These are phyloP conservation scores for Ophioninae sp. DNA, from an alignment of 2,888 invertebrate genomes.

Conservation along the genomic window DNA sequence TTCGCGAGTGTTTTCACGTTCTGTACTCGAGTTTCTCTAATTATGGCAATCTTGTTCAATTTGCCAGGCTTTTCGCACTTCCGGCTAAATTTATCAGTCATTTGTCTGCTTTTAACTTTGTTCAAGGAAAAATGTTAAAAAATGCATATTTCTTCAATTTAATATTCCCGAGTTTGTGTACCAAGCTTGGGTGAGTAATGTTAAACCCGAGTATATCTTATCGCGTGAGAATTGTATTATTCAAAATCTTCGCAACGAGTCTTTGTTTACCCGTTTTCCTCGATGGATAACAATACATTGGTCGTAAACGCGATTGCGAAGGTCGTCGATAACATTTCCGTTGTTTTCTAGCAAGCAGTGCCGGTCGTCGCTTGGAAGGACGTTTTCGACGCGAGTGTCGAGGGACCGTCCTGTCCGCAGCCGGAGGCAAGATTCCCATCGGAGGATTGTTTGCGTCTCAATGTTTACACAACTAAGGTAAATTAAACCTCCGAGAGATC, in stretches of 20 bases:
- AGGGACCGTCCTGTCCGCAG: constrained; percentile 84
- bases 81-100: not conserved
- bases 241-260: constrained; percentile 1
- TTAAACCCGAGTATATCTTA: not conserved
- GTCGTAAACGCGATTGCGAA: not conserved
- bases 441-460: constrained; percentile 85
- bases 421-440: constrained; percentile 77
- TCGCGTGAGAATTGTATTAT: constrained; percentile 25
- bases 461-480: constrained; percentile 83
- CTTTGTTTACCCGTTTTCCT: not conserved
- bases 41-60: constrained; percentile 7
- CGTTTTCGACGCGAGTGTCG: constrained; percentile 82
- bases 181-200: not conserved
- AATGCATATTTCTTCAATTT: not conserved
- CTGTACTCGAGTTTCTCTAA: not conserved
- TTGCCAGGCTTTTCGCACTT: not conserved
- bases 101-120: not conserved
- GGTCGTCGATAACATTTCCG: not conserved
- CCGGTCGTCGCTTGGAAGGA: constrained; percentile 82
- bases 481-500: not conserved
- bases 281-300: not conserved
- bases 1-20: constrained; percentile 7
- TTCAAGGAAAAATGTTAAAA: not conserved
- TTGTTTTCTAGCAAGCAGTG: constrained; percentile 80
- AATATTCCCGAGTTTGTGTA: not conserved